Evolutionary conservation across 2,888 invertebrate species (phyloP), one percentile per base, ranked within the genome.

Genomic region (Drymonia ruficornis): DNA sequence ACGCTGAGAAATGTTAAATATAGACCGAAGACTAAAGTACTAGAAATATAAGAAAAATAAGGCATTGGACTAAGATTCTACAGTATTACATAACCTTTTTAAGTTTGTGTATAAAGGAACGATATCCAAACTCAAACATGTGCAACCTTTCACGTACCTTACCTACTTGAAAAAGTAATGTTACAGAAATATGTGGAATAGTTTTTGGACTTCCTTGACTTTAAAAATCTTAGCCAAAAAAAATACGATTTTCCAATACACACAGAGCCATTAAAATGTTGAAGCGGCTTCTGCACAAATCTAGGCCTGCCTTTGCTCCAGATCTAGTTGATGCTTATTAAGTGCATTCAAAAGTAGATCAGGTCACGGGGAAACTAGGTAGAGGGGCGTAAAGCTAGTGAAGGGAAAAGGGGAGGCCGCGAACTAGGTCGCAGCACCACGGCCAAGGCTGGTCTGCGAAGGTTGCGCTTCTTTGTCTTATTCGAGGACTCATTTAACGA

Each of bases 361-460:
- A 87, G 85, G 83, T 81, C 83, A 81, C 79, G 70, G 75, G 76
- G 76, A 72, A 78, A 78, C 57, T 72, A 70, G 74, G 75, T 66
- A 63, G 69, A 66, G 74, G 15, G 63, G 67, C n/a, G 46, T 48
- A 44, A 48, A 46, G 36, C 36, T 50, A 53, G 53, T 53, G 65
- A 57, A 56, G 63, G 56, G 59, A 48, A 63, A 50, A 61, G 64
- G 63, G 70, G 58, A 52, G 75, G 74, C 70, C 70, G 73, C 72
- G 74, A 91, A 83, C 84, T 89, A 82, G 89, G 90, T 89, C 89
- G 78, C 78, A 85, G 71, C 78, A 85, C 88, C 91, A 91, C 88
- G 90, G 91, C 91, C 91, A 91, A 91, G 91, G 91, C 89, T 90
- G 88, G 80, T 79, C 78, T 70, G 72, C 84, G 86, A 90, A 91